phyloP scores from a whole-genome alignment of 92 coral and sea anemone genomes.

The Zoanthus sansibaricus region DNA sequence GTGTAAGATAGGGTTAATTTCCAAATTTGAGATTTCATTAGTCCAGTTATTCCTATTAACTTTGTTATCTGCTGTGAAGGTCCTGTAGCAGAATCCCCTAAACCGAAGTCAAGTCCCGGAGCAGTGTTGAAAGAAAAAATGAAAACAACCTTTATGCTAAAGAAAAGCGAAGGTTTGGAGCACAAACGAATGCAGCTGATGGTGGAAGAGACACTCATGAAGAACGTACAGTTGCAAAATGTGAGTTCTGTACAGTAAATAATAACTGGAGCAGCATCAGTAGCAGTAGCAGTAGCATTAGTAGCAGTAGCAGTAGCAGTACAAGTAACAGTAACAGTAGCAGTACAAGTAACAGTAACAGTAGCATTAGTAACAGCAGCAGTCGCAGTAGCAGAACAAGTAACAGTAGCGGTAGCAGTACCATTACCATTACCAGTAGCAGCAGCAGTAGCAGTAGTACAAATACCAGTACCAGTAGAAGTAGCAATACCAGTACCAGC shows the following conservation, averaged over 20 bases:
- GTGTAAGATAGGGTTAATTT: no score
- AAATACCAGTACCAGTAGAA: background rate
- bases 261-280: background rate
- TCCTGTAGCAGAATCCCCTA: slow-evolving; percentile 81
- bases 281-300: background rate
- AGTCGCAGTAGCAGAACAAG: background rate
- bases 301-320: background rate
- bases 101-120: slow-evolving; percentile 71
- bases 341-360: background rate
- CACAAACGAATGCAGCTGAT: slow-evolving; percentile 85
- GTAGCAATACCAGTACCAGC: no score
- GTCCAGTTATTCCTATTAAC: no score
- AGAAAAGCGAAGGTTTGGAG: slow-evolving; percentile 69
- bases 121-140: slow-evolving; percentile 79
- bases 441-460: background rate
- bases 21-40: no score
- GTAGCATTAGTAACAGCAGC: background rate
- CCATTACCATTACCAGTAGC: background rate
- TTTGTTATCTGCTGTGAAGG: slow-evolving; percentile 36
- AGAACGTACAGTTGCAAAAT: slow-evolving; percentile 90
- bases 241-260: slow-evolving; percentile 38
- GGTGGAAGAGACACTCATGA: slow-evolving; percentile 98
- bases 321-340: background rate
- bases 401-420: background rate
- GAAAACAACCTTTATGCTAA: slow-evolving; percentile 77